These are phyloP conservation scores for Artibeus jamaicensis DNA, from an alignment of 2,797 vertebrate species.

Conservation along the genomic window DNA sequence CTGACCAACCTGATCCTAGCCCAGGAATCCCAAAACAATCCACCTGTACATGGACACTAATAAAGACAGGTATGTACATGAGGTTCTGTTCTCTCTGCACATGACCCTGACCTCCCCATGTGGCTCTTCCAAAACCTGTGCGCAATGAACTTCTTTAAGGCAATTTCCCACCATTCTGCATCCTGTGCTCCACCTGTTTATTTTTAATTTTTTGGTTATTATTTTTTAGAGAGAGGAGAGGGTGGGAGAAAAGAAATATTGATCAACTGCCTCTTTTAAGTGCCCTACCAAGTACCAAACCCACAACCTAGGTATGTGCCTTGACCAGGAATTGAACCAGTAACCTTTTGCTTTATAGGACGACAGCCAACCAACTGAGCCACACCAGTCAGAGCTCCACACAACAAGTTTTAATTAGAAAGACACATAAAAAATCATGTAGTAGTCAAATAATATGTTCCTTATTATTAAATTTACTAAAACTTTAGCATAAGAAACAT, in stretches of 20 bases:
- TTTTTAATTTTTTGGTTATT: neutral
- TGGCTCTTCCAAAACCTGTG: neutral
- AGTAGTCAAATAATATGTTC: neutral
- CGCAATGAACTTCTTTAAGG: neutral
- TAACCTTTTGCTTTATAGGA: neutral
- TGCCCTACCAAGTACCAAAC: neutral
- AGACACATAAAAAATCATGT: neutral
- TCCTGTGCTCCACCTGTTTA: neutral
- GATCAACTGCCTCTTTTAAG: neutral
- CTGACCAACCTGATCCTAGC: neutral
- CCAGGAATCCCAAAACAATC: neutral
- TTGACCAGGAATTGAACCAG: neutral
- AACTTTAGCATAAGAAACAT: neutral
- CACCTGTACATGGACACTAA: neutral
- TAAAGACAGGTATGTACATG: neutral
- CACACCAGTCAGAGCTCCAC: neutral
- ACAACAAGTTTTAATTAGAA: neutral
- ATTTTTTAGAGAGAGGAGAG: neutral
- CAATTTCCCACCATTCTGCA: neutral
- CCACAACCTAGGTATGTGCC: neutral
- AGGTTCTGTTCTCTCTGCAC: neutral
- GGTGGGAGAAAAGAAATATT: neutral
- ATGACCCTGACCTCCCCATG: neutral
- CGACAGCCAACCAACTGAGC: neutral
- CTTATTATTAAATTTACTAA: neutral